Evolutionary conservation across 2,113 vertebrate genomes (phyloP).

Genomic region (Sapayoa aenigma): DNA sequence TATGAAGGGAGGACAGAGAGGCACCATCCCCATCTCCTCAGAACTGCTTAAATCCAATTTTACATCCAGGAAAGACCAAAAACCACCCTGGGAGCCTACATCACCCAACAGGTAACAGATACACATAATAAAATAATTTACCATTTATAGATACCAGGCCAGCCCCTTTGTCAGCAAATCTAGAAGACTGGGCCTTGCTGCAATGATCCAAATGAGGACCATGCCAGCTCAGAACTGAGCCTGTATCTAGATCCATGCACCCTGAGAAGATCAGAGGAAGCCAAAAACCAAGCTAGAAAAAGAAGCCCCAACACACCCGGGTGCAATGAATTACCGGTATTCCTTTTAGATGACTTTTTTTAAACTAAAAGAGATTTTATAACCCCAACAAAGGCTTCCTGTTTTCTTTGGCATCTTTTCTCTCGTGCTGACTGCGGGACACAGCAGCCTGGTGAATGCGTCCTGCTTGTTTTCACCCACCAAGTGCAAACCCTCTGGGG

Average conservation of each 20-base stretch:
- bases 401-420: background rate
- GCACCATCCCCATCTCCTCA: background rate
- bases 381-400: background rate
- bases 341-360: background rate
- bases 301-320: background rate
- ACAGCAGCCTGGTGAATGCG: background rate
- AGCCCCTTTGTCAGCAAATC: background rate
- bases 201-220: background rate
- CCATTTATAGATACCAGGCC: background rate
- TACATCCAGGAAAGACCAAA: background rate
- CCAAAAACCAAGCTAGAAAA: background rate
- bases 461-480: background rate
- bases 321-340: background rate
- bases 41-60: background rate
- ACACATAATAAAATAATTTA: background rate
- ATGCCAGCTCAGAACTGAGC: background rate
- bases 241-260: background rate
- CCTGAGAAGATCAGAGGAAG: background rate
- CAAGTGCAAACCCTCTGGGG: background rate
- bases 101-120: background rate
- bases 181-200: background rate
- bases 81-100: accelerated
- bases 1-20: background rate
- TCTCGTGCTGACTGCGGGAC: background rate
- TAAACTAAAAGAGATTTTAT: background rate